phyloP scores from a whole-genome alignment of 2,113 vertebrate genomes.

The Nymphicus hollandicus region DNA sequence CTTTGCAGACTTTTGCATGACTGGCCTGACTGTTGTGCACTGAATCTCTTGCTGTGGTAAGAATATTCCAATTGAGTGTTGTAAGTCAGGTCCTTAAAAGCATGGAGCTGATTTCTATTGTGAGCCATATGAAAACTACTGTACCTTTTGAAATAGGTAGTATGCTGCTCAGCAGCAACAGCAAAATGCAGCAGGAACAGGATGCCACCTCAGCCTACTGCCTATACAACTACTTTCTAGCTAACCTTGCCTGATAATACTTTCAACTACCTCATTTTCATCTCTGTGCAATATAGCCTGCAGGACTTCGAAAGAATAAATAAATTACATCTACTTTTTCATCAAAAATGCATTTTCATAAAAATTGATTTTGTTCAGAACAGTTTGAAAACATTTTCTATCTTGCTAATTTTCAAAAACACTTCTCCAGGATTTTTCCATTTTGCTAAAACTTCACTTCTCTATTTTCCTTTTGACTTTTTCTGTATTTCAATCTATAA shows the following conservation, averaged over 20 bases:
- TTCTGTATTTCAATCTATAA: not conserved
- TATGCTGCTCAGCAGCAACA: not conserved
- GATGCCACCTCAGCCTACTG: not conserved
- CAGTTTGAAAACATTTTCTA: not conserved
- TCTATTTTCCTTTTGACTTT: not conserved
- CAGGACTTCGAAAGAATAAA: not conserved
- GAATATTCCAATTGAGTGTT: not conserved
- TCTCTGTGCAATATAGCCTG: not conserved
- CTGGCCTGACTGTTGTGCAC: not conserved
- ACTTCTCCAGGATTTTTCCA: not conserved
- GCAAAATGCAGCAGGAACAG: not conserved
- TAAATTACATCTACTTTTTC: not conserved
- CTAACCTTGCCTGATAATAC: not conserved
- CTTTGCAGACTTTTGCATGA: not conserved
- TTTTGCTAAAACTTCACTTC: not conserved
- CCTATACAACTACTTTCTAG: not conserved
- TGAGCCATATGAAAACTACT: not conserved
- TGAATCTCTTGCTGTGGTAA: not conserved
- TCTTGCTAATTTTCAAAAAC: not conserved
- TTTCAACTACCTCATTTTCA: conserved; percentile 4
- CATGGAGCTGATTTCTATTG: not conserved
- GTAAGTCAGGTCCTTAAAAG: not conserved
- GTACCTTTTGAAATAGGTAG: not conserved
- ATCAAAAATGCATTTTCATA: not conserved
- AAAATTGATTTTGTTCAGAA: not conserved